These are phyloP conservation scores for Antitype chi DNA, from an alignment of 2,888 invertebrate species.

Conservation along the genomic window DNA sequence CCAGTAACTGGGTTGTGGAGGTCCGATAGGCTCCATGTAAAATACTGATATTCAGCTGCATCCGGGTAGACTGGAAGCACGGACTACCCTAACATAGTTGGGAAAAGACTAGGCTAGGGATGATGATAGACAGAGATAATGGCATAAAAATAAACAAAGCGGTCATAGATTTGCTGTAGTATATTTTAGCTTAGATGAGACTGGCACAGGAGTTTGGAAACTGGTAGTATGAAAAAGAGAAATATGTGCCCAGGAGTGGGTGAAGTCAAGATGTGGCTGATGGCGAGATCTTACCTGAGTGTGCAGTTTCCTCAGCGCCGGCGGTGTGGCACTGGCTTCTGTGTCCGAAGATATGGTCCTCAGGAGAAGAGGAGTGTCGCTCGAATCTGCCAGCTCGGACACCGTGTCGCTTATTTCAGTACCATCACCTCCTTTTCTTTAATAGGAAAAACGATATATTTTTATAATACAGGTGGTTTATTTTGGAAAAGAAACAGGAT, in stretches of 20 bases:
- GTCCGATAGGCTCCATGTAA: no score
- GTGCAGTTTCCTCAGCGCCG: constrained; percentile 84
- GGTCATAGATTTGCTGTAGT: neutral
- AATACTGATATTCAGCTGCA: no score
- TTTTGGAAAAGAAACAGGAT: neutral
- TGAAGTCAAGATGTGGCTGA: neutral
- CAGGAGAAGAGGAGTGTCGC: constrained; percentile 88
- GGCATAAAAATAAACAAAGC: neutral
- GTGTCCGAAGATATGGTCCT: constrained; percentile 92
- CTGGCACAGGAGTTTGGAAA: neutral
- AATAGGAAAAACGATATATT: constrained; percentile 11
- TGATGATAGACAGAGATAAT: neutral
- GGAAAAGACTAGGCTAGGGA: no score
- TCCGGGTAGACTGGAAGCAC: no score
- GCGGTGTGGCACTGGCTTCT: constrained; percentile 86
- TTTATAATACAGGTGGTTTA: neutral
- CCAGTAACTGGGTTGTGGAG: no score
- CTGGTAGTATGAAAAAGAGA: neutral
- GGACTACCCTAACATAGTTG: no score
- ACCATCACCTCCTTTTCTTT: constrained; percentile 83
- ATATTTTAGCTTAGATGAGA: neutral
- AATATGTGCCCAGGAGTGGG: neutral
- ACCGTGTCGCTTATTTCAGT: constrained; percentile 82
- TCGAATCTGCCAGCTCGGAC: constrained; percentile 83
- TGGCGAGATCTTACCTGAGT: constrained; percentile 78